Percentiles rank a stretch among this genome's conserved stretches.
Conservation (phyloP, 1,140 invertebrate species). For the Solen grandis region DNA sequence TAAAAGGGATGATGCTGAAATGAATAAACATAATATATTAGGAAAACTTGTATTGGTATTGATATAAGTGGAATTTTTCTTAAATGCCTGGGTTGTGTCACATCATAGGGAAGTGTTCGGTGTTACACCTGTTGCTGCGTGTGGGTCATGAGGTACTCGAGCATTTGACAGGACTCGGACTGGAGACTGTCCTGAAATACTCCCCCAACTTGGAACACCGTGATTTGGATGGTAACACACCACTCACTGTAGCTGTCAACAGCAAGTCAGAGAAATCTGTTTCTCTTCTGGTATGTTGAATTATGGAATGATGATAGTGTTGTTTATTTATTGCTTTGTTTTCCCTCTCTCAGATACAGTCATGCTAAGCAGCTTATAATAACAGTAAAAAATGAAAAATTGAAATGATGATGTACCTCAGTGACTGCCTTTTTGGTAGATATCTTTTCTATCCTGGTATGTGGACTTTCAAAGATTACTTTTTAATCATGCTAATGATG, state of each 20-base stretch:
- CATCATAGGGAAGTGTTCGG: constrained; percentile 76
- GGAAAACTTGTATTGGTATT: too few relatives aligned
- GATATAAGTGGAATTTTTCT: too few relatives aligned
- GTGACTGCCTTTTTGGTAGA: too few relatives aligned
- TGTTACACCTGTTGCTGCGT: constrained; percentile 75
- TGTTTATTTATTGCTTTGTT: background rate
- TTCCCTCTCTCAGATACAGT: background rate
- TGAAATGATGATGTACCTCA: too few relatives aligned
- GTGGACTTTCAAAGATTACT: too few relatives aligned
- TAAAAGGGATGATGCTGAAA: too few relatives aligned
- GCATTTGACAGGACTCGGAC: constrained; percentile 49
- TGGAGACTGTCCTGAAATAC: constrained; percentile 73
- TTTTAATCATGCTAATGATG: too few relatives aligned
- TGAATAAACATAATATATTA: too few relatives aligned
- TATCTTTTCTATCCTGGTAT: too few relatives aligned
- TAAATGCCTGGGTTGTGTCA: too few relatives aligned
- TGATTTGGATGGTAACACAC: constrained; percentile 72
- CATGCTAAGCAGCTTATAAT: too few relatives aligned
- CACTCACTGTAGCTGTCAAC: constrained; percentile 76
- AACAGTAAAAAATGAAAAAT: too few relatives aligned
- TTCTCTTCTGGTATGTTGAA: constrained; percentile 72
- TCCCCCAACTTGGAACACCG: constrained; percentile 75
- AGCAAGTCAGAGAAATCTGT: constrained; percentile 61
- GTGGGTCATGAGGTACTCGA: constrained; percentile 54
- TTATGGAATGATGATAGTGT: background rate